Evolutionary conservation across 1,140 invertebrate genomes (phyloP).

Genomic region (Drepana arcuata): DNA sequence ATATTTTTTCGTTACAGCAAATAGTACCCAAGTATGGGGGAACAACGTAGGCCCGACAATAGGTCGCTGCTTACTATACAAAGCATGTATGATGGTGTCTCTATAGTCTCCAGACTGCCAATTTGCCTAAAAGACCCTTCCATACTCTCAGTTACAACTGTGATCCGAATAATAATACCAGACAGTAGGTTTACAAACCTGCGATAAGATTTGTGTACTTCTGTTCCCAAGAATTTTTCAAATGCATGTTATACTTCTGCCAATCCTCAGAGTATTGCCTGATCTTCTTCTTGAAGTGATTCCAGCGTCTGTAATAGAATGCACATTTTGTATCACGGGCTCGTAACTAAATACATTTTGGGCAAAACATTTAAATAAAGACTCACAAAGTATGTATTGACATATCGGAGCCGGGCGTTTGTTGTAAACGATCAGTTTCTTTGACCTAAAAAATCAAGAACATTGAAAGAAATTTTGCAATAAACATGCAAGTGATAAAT

Average conservation of each 20-base stretch:
- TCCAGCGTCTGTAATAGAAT: conserved; percentile 32
- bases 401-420: conserved; percentile 6
- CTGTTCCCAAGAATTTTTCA: conserved; percentile 41
- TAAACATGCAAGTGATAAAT: too few species aligned
- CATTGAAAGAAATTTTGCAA: too few species aligned
- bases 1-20: too few species aligned
- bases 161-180: too few species aligned
- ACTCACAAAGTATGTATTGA: conserved; percentile 26
- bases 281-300: conserved; percentile 40
- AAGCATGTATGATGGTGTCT: too few species aligned
- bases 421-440: conserved; percentile 34
- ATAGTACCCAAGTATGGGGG: too few species aligned
- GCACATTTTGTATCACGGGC: neutral
- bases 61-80: too few species aligned
- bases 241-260: conserved; percentile 39
- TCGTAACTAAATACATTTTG: neutral
- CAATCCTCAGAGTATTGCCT: conserved; percentile 40
- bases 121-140: too few species aligned
- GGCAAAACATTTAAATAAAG: neutral
- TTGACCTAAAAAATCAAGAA: conserved; percentile 33
- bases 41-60: too few species aligned
- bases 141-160: too few species aligned
- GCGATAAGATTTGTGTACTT: conserved; percentile 35
- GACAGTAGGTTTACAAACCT: too few species aligned
- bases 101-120: too few species aligned